phyloP scores from a whole-genome alignment of 2,113 vertebrate genomes.

The Microcebus jonahi region DNA sequence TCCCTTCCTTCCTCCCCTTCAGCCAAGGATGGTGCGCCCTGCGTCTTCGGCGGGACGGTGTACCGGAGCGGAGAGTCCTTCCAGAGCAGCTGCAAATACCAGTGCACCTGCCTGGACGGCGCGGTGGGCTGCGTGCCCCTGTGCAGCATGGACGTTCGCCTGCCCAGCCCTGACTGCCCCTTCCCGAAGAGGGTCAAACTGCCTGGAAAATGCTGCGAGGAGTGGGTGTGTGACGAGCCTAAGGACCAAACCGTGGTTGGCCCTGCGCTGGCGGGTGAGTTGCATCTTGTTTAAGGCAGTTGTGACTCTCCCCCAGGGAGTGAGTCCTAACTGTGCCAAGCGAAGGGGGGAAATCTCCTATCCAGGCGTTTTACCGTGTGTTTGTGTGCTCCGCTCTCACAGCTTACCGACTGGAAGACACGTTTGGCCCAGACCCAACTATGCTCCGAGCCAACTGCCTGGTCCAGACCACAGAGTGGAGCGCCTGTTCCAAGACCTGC shows the following conservation, averaged over 20 bases:
- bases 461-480: slow-evolving; percentile 99
- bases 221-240: slow-evolving; percentile 95
- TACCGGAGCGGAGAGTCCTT: slow-evolving; percentile 97
- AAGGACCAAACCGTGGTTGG: slow-evolving; percentile 90
- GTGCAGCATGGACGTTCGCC: slow-evolving; percentile 93
- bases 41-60: slow-evolving; percentile 94
- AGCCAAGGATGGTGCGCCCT: slow-evolving; percentile 96
- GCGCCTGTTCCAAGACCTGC: slow-evolving; percentile 98
- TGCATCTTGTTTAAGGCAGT: neutral
- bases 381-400: slow-evolving; percentile 66
- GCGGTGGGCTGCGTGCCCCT: slow-evolving; percentile 96
- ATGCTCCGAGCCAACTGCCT: slow-evolving; percentile 98
- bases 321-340: neutral
- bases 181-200: slow-evolving; percentile 94
- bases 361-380: slow-evolving; percentile 53
- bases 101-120: slow-evolving; percentile 97
- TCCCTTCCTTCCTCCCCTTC: slow-evolving; percentile 30
- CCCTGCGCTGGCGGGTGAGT: slow-evolving; percentile 94
- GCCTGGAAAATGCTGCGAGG: slow-evolving; percentile 97
- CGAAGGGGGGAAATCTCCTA: neutral
- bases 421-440: slow-evolving; percentile 95
- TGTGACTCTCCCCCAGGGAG: neutral
- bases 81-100: slow-evolving; percentile 99
- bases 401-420: slow-evolving; percentile 97
- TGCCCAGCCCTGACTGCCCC: slow-evolving; percentile 97